These are phyloP conservation scores for Chaetorhynchus papuensis DNA, from an alignment of 2,113 vertebrate genomes.

Conservation along the genomic window DNA sequence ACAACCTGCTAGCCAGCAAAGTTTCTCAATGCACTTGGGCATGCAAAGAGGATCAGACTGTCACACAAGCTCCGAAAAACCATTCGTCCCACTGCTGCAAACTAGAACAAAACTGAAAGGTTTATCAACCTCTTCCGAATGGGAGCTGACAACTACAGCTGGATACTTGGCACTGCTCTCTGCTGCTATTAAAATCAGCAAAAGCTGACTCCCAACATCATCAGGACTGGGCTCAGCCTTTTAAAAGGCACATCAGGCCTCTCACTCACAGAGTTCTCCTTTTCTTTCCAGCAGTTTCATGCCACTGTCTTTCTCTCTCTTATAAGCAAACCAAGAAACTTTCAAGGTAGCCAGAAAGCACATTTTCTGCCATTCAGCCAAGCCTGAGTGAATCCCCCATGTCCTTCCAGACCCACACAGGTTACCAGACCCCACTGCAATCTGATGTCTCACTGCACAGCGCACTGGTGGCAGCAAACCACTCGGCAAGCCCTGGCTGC, in stretches of 20 bases:
- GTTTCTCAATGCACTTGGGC: neutral
- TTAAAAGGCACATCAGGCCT: neutral
- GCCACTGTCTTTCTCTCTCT: neutral
- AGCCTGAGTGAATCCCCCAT: neutral
- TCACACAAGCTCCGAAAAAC: neutral
- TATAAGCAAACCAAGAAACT: neutral
- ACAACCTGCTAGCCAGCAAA: neutral
- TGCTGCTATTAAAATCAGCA: constrained; percentile 13
- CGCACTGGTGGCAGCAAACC: neutral
- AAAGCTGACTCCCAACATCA: neutral
- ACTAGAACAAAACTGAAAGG: neutral
- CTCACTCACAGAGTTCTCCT: neutral
- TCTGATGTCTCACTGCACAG: accelerated
- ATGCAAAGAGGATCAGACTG: neutral
- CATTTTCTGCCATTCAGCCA: neutral
- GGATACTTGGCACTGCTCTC: neutral
- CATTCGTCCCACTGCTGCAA: neutral
- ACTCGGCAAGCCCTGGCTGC: neutral
- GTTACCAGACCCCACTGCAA: neutral
- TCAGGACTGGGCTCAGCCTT: neutral
- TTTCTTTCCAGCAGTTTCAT: neutral
- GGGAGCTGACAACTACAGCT: constrained; percentile 18
- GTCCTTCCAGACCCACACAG: accelerated
- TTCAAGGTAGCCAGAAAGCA: neutral
- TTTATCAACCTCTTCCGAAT: neutral